Base-by-base conservation (phyloP, 2,797 vertebrate species). In the Amblyopsis hoosieri region DNA sequence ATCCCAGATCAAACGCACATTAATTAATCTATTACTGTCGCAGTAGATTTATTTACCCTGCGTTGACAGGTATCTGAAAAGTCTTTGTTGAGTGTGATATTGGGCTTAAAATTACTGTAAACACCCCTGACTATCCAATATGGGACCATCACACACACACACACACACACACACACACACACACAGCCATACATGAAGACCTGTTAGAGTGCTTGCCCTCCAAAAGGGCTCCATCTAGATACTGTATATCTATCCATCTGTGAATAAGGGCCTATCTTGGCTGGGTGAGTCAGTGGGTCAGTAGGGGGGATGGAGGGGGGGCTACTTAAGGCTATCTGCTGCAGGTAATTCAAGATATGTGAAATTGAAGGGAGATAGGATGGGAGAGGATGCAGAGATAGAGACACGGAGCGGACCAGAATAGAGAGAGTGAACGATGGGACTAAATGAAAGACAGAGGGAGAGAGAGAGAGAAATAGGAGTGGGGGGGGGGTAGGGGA, bases 361-460 rank as follows among this genome's bases (percentile, higher is more conserved):
- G 89, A 77, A 92, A 92, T 90, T 91, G 89, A 89, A 88, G 78
- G 84, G 85, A 89, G 89, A 90, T 90, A 90, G 85, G 85, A 77
- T 78, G 80, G 69, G 82, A 83, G 76, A 59, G 76, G 67, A 62
- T 52, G 62, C 76, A 64, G 75, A 57, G 71, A 56, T 12, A n/a
- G n/a, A 56, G n/a, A n/a, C 23, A 37, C 57, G 13, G 52, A 54
- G n/a, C 53, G 54, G 42, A 17, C 59, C 12, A 45, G 51, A 14
- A 0, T 73, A 70, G 64, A 52, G 57, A 54, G 60, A 52, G n/a
- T 11, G 15, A 5, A 4, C 0, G 23, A 7, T 2, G 7, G 4
- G 50, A 10, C 6, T 11, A 11, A 3, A 42, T 4, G 14, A 56
- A 47, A 37, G 47, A 51, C 12, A 29, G 45, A 23, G 29, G 13